Evolutionary conservation across 2,888 invertebrate species (phyloP).

Genomic region (Mythimna albipuncta): DNA sequence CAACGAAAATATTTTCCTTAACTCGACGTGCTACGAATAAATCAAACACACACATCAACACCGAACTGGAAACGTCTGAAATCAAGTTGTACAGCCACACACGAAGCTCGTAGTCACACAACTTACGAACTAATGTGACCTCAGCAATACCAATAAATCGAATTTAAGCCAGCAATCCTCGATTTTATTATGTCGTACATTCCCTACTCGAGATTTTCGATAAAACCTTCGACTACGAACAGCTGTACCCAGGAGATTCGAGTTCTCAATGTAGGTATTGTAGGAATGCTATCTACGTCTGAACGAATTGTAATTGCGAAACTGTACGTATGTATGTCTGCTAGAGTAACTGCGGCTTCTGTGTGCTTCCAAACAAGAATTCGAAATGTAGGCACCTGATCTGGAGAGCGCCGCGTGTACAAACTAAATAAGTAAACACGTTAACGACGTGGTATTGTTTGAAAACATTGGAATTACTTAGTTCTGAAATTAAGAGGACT

Average conservation of each 20-base stretch:
- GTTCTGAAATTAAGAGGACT: constrained; percentile 5
- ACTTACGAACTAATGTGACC: constrained; percentile 28
- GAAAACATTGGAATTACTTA: constrained; percentile 17
- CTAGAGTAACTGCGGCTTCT: constrained; percentile 9
- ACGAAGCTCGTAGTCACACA: constrained; percentile 16
- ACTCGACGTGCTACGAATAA: constrained; percentile 11
- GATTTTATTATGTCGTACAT: constrained; percentile 40
- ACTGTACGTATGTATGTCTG: constrained; percentile 19
- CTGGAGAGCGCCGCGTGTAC: background rate
- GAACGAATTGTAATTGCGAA: constrained; percentile 30
- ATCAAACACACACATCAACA: constrained; percentile 1
- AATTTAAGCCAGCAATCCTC: constrained; percentile 37
- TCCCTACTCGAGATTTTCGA: constrained; percentile 16
- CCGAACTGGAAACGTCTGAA: constrained; percentile 13
- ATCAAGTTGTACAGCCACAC: constrained; percentile 1
- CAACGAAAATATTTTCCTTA: constrained; percentile 18
- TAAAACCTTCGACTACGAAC: constrained; percentile 13
- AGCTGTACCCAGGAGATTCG: constrained; percentile 23
- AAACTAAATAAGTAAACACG: background rate
- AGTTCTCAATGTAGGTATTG: constrained; percentile 26
- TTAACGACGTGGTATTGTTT: constrained; percentile 5
- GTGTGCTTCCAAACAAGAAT: constrained; percentile 32
- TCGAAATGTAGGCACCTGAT: constrained; percentile 7
- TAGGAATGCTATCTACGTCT: constrained; percentile 19
- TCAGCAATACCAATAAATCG: constrained; percentile 41